These are phyloP conservation scores for Propithecus deckenii DNA, from an alignment of 2,797 vertebrate genomes.

Conservation along the genomic window DNA sequence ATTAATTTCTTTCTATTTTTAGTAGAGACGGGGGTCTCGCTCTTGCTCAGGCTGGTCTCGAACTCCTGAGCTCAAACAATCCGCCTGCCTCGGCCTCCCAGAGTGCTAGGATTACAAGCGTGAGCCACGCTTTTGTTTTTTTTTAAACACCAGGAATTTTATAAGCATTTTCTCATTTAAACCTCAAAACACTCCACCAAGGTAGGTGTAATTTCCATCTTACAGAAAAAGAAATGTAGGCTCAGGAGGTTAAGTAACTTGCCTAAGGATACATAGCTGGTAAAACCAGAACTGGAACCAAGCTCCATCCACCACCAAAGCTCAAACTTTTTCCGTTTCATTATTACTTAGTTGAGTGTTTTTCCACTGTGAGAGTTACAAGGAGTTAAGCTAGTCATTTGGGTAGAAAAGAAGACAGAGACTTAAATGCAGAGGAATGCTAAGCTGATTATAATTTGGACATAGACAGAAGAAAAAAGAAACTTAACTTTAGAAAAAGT, in stretches of 20 bases:
- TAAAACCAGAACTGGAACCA: constrained; percentile 24
- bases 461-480: background rate
- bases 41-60: no score
- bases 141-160: background rate
- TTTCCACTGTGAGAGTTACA: background rate
- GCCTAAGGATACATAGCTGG: constrained; percentile 7
- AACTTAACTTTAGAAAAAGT: constrained; percentile 38
- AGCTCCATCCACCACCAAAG: background rate
- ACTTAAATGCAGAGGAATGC: constrained; percentile 1
- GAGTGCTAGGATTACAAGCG: no score
- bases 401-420: background rate
- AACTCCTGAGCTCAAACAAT: no score
- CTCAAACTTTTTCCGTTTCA: constrained; percentile 34
- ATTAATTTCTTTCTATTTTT: no score
- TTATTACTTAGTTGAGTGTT: constrained; percentile 22
- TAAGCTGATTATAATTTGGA: background rate
- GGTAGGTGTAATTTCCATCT: background rate
- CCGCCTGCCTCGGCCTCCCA: no score
- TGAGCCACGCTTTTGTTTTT: background rate
- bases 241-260: constrained; percentile 16
- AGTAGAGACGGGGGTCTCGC: no score
- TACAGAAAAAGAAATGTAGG: constrained; percentile 34
- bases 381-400: constrained; percentile 5
- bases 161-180: constrained; percentile 31
- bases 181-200: background rate